Evolutionary conservation across 2,113 vertebrate genomes (phyloP), one percentile per base, ranked within the genome.

Genomic region (Epinephelus fuscoguttatus): DNA sequence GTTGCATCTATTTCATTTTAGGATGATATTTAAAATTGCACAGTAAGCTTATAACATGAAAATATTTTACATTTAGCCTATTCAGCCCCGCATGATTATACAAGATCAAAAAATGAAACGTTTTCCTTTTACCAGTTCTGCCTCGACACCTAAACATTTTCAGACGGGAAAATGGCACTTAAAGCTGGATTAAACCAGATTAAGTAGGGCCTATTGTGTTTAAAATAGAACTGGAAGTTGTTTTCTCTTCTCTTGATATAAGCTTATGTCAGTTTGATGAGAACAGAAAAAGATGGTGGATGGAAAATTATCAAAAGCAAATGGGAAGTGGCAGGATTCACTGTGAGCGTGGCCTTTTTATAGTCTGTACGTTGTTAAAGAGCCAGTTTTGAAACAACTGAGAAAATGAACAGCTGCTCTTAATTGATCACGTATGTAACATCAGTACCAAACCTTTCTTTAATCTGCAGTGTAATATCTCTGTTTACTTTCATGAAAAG

Each of bases 351-450:
- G 4, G 2, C 1, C 37, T 19, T 45, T 11, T 5, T 56, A 4
- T 14, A 12, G 11, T 14, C 2, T 40, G 5, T 19, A 18, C 2
- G 12, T 1, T n/a, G 10, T 40, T n/a, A n/a, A 11, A 40, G 45
- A 42, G 21, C n/a, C 6, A 0, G 0, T 3, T 30, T 14, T 56
- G 15, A 71, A 30, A 71, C 47, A 11, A 59, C 6, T 14, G 19
- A 78, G 30, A 53, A 64, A 40, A 52, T 23, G 27, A 77, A 42
- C 70, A 27, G 49, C 56, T 81, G 66, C 66, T n/a, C 21, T 23
- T 70, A 30, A 59, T 23, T 64, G 13, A 61, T 57, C 33, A 59
- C 9, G 4, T 56, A 17, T 49, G 37, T 40, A 70, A 40, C 25
- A 30, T 25, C 33, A 1, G 8, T n/a, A 19, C 42, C 2, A 23